These are phyloP conservation scores for Heliconius hermathena DNA, from an alignment of 1,140 invertebrate species.

Conservation along the genomic window DNA sequence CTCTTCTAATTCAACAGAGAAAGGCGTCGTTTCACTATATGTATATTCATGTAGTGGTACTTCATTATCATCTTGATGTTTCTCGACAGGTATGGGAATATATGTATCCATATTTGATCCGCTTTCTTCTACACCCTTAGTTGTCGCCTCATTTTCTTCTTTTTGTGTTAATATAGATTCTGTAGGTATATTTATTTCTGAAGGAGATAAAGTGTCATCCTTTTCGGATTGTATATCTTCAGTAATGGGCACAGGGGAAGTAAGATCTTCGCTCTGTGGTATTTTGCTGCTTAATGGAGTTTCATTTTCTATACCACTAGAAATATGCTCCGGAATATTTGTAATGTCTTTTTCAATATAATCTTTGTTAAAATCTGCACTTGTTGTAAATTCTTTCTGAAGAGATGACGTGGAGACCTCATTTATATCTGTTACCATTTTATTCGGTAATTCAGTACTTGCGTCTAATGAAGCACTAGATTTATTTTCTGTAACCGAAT, in stretches of 20 bases:
- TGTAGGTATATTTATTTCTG: conserved; percentile 13
- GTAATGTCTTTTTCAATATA: background rate
- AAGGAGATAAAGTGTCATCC: conserved; percentile 14
- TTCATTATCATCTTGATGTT: conserved; percentile 20
- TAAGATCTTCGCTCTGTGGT: background rate
- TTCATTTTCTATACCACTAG: background rate
- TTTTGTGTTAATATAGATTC: conserved; percentile 24
- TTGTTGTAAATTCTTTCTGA: background rate
- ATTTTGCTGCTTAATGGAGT: background rate
- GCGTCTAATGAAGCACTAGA: background rate
- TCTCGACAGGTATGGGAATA: conserved; percentile 5
- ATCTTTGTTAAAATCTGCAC: background rate
- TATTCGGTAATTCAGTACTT: conserved; percentile 11
- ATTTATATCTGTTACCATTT: conserved; percentile 5
- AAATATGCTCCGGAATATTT: background rate
- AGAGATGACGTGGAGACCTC: background rate
- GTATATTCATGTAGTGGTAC: conserved; percentile 36
- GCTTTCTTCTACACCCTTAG: conserved; percentile 2
- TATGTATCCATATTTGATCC: background rate
- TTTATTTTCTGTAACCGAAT: background rate
- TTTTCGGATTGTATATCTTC: conserved; percentile 10
- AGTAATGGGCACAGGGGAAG: background rate
- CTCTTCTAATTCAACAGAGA: conserved; percentile 68
- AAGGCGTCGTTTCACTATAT: conserved; percentile 55
- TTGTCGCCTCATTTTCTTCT: conserved; percentile 23